Evolutionary conservation across 1,140 invertebrate species (phyloP), one percentile per base, ranked within the genome.

Genomic region (Nebria ingens): DNA sequence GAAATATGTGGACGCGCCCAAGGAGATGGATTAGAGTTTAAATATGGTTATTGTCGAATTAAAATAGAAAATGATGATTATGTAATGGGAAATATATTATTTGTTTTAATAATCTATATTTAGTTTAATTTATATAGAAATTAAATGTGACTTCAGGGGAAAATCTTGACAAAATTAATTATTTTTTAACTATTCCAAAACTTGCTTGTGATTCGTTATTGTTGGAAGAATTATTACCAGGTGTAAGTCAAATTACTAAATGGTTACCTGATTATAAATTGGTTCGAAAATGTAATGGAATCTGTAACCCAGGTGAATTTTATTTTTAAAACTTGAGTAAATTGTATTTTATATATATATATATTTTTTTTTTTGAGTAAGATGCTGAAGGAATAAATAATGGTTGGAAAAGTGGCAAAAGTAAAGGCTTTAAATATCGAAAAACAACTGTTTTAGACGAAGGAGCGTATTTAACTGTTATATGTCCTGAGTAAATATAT

Each of bases 221-320:
- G 42, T 64, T 80, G 2, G 60, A 64, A n/a, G 58, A 64, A 21
- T 58, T 70, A 23, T 71, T 75, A 54, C 76, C 77, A 19, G 60
- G 51, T 34, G 58, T 80, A 20, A 74, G 73, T 54, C 70, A 66
- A 53, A 66, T 70, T 21, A 70, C 75, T 0, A 66, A 63, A 59
- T 57, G 70, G 58, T 68, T 80, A 21, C 75, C 77, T 0, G 68
- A 77, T 59, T 80, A 75, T 62, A 60, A 74, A 53, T 63, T 73
- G 19, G 61, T 64, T 45, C 70, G 77, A 61, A 56, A 62, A 22
- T 80, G 75, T 56, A 70, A 70, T 38, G 68, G 65, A 25, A 57
- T 55, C 15, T 71, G 67, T 57, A 70, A 66, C 62, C 67, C 67
- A 51, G 60, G 62, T 60, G 54, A 54, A 4, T 25, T 13, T 34